Evolutionary conservation across 2,113 vertebrate genomes (phyloP), one percentile per base, ranked within the genome.

Genomic region (Oryzias woworae): DNA sequence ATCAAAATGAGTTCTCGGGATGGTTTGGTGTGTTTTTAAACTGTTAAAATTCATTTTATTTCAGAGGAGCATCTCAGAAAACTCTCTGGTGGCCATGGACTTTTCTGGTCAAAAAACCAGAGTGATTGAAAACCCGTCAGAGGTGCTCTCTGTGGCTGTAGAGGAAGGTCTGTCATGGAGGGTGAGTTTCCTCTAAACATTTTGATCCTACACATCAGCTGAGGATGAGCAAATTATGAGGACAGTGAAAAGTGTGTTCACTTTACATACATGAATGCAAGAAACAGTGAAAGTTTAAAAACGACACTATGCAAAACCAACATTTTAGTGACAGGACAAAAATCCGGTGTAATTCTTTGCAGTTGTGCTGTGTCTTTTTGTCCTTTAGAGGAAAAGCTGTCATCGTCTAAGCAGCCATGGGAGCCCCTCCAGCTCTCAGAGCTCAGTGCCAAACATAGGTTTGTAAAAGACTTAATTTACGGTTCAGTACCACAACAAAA

Each of bases 61-160:
- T 56, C 88, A 99, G 97, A 96, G 96, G 80, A 98, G 96, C 85
- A 93, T 95, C 90, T 99, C 97, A 17, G 97, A 99, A 86, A 98
- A 95, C 89, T 98, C 96, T 24, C 90, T 99, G 58, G 97, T 99
- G 84, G 97, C 97, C 78, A 98, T 99, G 96, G 97, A 99, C 87
- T 98, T 99, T 85, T 98, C 97, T 45, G 97, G 97, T 63, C 92
- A 95, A 77, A 95, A 92, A 89, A 95, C 93, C 84, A 91, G 97
- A 70, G 93, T 99, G 78, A 98, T 98, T 42, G 96, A 98, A 84
- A 99, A 98, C 84, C 97, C 97, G 16, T 94, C 94, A 0, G 97
- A 99, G 92, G 97, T 90, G 14, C 88, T 98, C 66, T 97, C 95
- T 8, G 96, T 96, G 82, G 97, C 96, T 13, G 94, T 98, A 56